phyloP scores from a whole-genome alignment of 2,113 vertebrate genomes.

The Entosphenus tridentatus region DNA sequence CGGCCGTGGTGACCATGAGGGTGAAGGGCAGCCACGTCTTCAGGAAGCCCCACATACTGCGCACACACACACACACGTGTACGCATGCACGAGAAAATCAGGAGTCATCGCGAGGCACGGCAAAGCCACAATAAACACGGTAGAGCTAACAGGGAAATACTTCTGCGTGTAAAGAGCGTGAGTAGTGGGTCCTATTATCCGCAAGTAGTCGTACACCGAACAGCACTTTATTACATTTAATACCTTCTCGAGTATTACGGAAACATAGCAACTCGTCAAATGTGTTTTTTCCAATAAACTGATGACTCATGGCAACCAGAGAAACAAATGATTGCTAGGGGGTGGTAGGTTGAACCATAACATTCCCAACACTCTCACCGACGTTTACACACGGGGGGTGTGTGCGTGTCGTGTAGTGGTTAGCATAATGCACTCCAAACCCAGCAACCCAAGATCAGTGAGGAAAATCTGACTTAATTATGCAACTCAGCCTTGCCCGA shows the following conservation, averaged over 20 bases:
- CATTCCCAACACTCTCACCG: too few relatives aligned
- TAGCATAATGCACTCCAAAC: too few relatives aligned
- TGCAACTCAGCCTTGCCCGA: too few relatives aligned
- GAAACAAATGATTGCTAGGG: too few relatives aligned
- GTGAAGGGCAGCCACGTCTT: slow-evolving; percentile 91
- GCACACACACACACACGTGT: slow-evolving; percentile 4
- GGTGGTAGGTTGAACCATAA: too few relatives aligned
- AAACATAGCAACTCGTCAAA: too few relatives aligned
- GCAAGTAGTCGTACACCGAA: background rate
- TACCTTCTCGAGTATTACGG: background rate
- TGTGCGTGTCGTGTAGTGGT: too few relatives aligned
- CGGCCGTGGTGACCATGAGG: slow-evolving; percentile 42
- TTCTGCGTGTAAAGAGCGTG: background rate
- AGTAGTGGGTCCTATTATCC: background rate
- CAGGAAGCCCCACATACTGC: slow-evolving; percentile 54
- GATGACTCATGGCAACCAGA: too few relatives aligned
- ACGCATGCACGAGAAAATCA: background rate
- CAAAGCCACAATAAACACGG: background rate
- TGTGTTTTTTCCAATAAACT: too few relatives aligned
- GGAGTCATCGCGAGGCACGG: slow-evolving; percentile 5
- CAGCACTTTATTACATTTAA: background rate
- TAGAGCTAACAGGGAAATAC: background rate
- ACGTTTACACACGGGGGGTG: too few relatives aligned
- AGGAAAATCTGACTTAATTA: background rate
- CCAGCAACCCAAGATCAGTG: background rate